Evolutionary conservation across 2,113 vertebrate species (phyloP), one percentile per base, ranked within the genome.

Genomic region (Ciconia maguari): DNA sequence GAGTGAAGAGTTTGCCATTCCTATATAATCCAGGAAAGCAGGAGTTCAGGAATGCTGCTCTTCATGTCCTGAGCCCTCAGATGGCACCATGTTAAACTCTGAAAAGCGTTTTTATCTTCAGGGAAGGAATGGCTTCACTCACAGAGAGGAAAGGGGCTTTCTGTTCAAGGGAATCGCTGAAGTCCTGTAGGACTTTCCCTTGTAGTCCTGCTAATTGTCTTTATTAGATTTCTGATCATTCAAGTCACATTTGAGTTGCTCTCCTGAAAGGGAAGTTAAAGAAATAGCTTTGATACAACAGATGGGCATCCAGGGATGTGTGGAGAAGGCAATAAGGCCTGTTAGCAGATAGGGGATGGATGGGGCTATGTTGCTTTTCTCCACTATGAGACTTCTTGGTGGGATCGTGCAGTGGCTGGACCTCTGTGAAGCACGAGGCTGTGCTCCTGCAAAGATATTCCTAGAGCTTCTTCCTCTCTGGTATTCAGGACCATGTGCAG

Each of bases 61-160:
- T 60, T 74, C 13, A 26, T 6, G 7, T 41, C 25, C 32, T 30
- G 27, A 89, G 49, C 58, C 52, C 26, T 81, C 60, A 62, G 49
- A 62, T 14, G 7, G 9, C 25, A n/a, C n/a, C 0, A 0, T 54
- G 34, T 19, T 89, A 61, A 90, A 65, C 25, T 38, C 61, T 66
- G 54, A 84, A 72, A 87, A 55, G 16, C 18, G 18, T 51, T 80
- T 80, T 65, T 83, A 6, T 85, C 46, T 86, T 85, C 22, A 32
- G 41, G 34, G 58, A 72, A 87, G 41, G n/a, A 85, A 60, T 15
- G 34, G 27, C 22, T 79, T 72, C 30, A 24, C 30, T 61, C 44
- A 64, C 25, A 51, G 46, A 52, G 16, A 64, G 46, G 29, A 69
- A 44, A 32, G 34, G 11, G 6, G 44, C 41, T 91, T 91, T 70